These are phyloP conservation scores for Bombus haemorrhoidalis DNA, from an alignment of 1,140 invertebrate species.

Conservation along the genomic window DNA sequence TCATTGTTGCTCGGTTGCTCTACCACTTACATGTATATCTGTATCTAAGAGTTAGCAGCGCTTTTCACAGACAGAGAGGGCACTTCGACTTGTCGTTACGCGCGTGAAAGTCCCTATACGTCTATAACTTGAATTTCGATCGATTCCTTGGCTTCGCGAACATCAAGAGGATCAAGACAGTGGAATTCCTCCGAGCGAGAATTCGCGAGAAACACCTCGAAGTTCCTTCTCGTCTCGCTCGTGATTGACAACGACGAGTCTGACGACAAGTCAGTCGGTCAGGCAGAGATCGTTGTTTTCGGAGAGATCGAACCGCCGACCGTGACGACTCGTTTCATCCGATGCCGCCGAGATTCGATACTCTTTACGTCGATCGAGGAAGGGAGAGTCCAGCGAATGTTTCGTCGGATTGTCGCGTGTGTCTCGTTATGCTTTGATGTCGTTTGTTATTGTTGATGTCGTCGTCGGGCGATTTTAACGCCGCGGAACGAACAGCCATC, in stretches of 20 bases:
- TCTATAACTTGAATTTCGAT: slow-evolving; percentile 15
- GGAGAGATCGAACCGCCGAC: slow-evolving; percentile 5
- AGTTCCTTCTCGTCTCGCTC: background rate
- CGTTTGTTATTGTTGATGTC: background rate
- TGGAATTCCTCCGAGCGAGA: background rate
- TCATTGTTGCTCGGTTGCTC: background rate
- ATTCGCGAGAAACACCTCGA: background rate
- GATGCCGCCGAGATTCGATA: background rate
- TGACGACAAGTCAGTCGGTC: slow-evolving; percentile 21
- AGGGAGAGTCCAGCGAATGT: background rate
- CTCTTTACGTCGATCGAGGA: background rate
- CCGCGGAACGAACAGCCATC: background rate
- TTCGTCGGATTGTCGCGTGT: background rate
- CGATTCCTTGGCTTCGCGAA: background rate
- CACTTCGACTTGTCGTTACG: slow-evolving; percentile 3
- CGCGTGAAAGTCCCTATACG: slow-evolving; percentile 24
- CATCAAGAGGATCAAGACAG: background rate
- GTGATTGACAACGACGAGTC: background rate
- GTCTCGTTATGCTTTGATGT: background rate
- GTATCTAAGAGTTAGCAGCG: background rate
- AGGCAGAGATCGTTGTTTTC: slow-evolving; percentile 44
- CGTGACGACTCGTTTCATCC: slow-evolving; percentile 19
- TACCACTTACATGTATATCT: background rate
- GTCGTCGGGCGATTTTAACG: background rate
- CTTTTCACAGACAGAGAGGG: background rate